These are phyloP conservation scores for Apeira syringaria DNA, from an alignment of 2,888 invertebrate genomes.

Conservation along the genomic window DNA sequence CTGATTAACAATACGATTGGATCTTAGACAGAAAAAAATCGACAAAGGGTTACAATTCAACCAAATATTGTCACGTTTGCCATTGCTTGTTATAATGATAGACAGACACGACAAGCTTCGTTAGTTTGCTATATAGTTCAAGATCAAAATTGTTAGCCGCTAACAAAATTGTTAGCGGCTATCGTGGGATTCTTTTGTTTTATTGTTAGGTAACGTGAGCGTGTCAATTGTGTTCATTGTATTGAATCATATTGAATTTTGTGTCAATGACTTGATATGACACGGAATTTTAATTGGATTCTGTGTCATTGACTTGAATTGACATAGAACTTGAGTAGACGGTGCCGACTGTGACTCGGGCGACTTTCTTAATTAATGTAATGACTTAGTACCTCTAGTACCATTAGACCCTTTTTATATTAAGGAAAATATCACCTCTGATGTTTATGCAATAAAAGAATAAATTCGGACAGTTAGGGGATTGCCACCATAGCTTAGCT, in stretches of 20 bases:
- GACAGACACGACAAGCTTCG: constrained; percentile 30
- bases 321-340: too few relatives aligned
- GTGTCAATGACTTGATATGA: constrained; percentile 13
- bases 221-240: constrained; percentile 11
- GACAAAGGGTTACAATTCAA: constrained; percentile 1
- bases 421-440: too few relatives aligned
- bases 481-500: too few relatives aligned
- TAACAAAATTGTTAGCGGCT: constrained; percentile 14
- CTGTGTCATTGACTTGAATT: constrained; percentile 10
- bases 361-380: too few relatives aligned
- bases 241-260: constrained; percentile 18
- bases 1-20: constrained; percentile 32
- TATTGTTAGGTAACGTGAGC: constrained; percentile 15
- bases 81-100: constrained; percentile 24
- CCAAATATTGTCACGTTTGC: constrained; percentile 22
- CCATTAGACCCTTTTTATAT: too few relatives aligned
- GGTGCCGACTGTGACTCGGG: too few relatives aligned
- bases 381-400: too few relatives aligned
- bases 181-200: constrained; percentile 19
- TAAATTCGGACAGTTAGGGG: too few relatives aligned
- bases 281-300: background rate
- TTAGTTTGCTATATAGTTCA: constrained; percentile 25
- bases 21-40: constrained; percentile 12
- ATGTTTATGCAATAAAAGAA: too few relatives aligned
- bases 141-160: constrained; percentile 24